Base-by-base conservation (phyloP, 2,888 invertebrate species). In the Macropis europaea region DNA sequence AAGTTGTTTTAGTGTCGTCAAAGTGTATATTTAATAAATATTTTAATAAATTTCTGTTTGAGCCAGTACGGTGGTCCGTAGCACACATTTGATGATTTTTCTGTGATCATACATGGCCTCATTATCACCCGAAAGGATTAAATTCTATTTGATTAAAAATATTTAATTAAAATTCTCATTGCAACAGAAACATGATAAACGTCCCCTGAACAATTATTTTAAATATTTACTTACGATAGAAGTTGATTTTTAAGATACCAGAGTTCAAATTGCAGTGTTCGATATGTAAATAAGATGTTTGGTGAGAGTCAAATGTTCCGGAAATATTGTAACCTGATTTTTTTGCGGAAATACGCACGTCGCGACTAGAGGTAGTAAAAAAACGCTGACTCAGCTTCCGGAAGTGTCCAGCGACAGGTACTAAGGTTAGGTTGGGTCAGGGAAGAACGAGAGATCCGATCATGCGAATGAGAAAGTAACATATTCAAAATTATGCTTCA, bases 371-470 rank as follows among this genome's bases (percentile, higher is more conserved):
- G 22, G 13, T 47, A 13, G 26, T 15, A 48, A 47, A 63, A 50
- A 36, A 34, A 11, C 34, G 50, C 30, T 56, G 64, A 43, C 13
- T 50, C 34, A 28, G 6, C 15, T 38, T 13, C 6, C 17, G 45
- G 19, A 24, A 40, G 11, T 68, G 54, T 28, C 42, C 45, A 42
- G 3, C 28, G 38, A 34, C 34, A 63, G 22, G 63, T 43, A 22
- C 2, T 7, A 11, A 9, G 7, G 3, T 42, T 22, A 15, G 22
- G 48, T 5, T 11, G 43, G 52, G 57, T 45, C 43, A 45, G 26
- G 6, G 9, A 4, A 3, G 24, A 52, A 28, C 0, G 28, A 42
- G 34, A 40, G 59, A 3, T 5, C 11, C 28, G 9, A 6, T n/a
- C 2, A 0, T 5, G 17, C 13, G 30, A 17, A 11, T 11, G n/a